phyloP scores from a whole-genome alignment of 1,140 invertebrate genomes.

The Zaprionus tsacasi region DNA sequence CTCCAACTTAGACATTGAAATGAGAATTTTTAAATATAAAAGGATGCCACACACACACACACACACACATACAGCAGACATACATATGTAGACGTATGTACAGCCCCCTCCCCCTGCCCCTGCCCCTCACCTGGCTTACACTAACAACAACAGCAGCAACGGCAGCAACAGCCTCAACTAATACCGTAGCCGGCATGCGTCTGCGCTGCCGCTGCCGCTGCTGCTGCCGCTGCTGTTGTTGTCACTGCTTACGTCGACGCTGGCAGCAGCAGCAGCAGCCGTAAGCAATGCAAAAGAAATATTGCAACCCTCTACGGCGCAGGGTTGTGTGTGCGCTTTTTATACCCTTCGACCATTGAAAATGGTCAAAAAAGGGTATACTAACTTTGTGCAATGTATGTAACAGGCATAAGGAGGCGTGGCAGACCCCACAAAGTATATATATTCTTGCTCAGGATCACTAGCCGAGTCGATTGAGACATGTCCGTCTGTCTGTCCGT shows the following conservation, averaged over 20 bases:
- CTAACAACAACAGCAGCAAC: constrained; percentile 76
- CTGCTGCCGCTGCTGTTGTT: constrained; percentile 3
- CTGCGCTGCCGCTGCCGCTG: constrained; percentile 5
- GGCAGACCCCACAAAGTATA: too few relatives aligned
- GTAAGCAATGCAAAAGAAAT: constrained; percentile 72
- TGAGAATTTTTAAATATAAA: constrained; percentile 80
- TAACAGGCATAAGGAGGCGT: too few relatives aligned
- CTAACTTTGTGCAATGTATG: too few relatives aligned
- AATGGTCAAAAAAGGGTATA: too few relatives aligned
- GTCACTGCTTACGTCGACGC: not conserved
- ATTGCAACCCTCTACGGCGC: constrained; percentile 68
- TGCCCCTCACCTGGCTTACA: constrained; percentile 57
- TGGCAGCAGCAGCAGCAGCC: constrained; percentile 28
- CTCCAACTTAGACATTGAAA: constrained; percentile 78
- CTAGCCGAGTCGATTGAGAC: too few relatives aligned
- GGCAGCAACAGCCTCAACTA: constrained; percentile 70
- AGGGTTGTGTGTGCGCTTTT: constrained; percentile 51
- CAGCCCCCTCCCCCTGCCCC: not conserved
- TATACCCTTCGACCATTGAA: too few relatives aligned
- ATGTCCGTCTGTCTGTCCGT: too few relatives aligned
- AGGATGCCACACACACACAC: constrained; percentile 63
- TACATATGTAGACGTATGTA: constrained; percentile 12
- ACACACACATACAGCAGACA: constrained; percentile 38
- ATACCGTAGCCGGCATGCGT: constrained; percentile 32
- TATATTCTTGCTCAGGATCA: too few relatives aligned